phyloP scores from a whole-genome alignment of 2,797 vertebrate species.

The Ambastaia sidthimunki region DNA sequence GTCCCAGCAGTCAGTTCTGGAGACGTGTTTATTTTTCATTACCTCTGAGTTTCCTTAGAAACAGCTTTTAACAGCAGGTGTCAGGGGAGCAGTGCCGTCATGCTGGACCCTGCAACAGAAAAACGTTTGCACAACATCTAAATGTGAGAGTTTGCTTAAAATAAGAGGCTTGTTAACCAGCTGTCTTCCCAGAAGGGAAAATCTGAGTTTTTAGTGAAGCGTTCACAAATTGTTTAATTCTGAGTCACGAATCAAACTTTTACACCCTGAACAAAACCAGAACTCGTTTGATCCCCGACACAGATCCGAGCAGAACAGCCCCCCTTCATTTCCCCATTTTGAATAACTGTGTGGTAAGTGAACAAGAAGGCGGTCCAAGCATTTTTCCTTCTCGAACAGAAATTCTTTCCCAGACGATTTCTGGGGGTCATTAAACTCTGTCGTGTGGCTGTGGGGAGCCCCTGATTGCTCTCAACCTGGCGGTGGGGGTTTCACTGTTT shows the following conservation, averaged over 20 bases:
- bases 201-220: conserved; percentile 51
- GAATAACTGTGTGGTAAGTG: conserved; percentile 47
- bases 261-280: conserved; percentile 53
- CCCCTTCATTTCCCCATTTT: conserved; percentile 22
- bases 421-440: conserved; percentile 57
- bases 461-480: conserved; percentile 41
- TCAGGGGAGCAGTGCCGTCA: conserved; percentile 59
- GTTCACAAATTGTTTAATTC: conserved; percentile 43
- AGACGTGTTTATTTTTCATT: conserved; percentile 72
- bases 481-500: conserved; percentile 52
- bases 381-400: conserved; percentile 48
- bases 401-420: conserved; percentile 53
- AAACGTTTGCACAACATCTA: conserved; percentile 39
- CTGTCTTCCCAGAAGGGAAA: conserved; percentile 57
- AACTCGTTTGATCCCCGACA: conserved; percentile 50
- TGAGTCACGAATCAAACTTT: conserved; percentile 54
- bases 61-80: conserved; percentile 73
- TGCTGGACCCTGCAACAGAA: conserved; percentile 58
- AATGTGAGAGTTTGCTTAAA: conserved; percentile 37
- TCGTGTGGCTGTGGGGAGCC: conserved; percentile 19
- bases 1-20: conserved; percentile 25
- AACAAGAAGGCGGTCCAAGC: conserved; percentile 43
- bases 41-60: conserved; percentile 65
- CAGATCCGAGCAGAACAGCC: conserved; percentile 38
- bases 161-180: conserved; percentile 46